These are phyloP conservation scores for Probosciger aterrimus DNA, from an alignment of 2,113 vertebrate species.

Conservation along the genomic window DNA sequence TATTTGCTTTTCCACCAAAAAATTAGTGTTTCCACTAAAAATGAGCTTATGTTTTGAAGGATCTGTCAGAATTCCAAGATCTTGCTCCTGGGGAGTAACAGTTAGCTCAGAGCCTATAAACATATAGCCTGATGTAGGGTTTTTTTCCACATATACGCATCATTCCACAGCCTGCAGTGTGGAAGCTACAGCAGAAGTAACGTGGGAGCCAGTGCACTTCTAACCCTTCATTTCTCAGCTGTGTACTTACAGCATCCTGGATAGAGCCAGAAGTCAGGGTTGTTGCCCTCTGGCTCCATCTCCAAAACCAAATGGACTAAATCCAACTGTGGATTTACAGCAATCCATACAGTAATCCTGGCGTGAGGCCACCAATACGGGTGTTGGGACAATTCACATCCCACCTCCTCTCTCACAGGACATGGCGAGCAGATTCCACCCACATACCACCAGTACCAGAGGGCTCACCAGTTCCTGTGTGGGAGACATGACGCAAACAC, in stretches of 20 bases:
- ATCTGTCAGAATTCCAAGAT: neutral
- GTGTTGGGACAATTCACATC: neutral
- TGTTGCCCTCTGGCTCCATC: neutral
- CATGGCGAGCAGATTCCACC: neutral
- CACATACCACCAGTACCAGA: neutral
- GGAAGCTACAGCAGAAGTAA: neutral
- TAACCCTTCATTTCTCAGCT: neutral
- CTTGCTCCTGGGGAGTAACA: neutral
- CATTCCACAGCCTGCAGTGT: neutral
- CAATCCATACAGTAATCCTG: neutral
- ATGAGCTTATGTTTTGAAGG: neutral
- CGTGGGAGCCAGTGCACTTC: accelerated
- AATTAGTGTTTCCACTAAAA: neutral
- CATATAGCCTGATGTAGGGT: accelerated
- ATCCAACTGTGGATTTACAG: neutral
- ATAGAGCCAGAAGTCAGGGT: neutral
- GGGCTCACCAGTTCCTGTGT: neutral
- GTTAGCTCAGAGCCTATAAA: neutral
- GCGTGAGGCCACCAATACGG: neutral
- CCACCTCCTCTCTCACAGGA: neutral
- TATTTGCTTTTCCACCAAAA: neutral
- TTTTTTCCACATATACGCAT: neutral
- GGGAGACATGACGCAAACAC: neutral
- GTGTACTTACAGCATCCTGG: neutral
- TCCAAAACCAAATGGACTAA: neutral